These are phyloP conservation scores for Ginglymostoma cirratum DNA, from an alignment of 2,113 vertebrate genomes.

Conservation along the genomic window DNA sequence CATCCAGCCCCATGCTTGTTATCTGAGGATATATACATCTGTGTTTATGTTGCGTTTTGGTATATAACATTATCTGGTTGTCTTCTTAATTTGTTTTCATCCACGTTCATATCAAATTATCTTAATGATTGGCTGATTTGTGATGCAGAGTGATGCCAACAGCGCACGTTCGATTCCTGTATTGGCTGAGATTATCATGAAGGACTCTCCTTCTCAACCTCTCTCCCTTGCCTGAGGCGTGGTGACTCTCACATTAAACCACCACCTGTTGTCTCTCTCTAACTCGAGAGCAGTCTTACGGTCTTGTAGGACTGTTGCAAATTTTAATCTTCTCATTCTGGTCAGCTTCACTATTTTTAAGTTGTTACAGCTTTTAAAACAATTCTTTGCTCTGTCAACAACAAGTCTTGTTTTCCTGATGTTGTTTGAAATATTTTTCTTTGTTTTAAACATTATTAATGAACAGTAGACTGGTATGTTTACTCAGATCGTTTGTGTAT, in stretches of 20 bases:
- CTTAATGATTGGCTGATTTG: no score
- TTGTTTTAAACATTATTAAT: not conserved
- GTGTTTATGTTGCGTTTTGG: not conserved
- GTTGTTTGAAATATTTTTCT: not conserved
- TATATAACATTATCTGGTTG: not conserved
- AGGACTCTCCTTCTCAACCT: no score
- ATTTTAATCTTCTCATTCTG: not conserved
- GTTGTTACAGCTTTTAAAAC: not conserved
- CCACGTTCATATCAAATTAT: not conserved
- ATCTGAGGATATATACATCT: not conserved
- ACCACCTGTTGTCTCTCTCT: no score
- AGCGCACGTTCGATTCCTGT: no score
- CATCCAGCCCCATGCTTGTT: no score
- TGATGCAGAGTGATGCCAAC: no score
- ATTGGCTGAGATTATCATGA: no score
- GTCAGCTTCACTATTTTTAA: not conserved
- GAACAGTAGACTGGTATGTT: not conserved
- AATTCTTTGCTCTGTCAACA: not conserved
- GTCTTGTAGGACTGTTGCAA: no score
- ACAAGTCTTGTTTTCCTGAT: not conserved
- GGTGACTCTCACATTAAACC: no score
- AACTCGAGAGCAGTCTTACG: no score
- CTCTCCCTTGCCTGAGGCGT: no score
- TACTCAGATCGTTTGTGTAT: no score
- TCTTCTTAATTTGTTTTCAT: not conserved